Evolutionary conservation across 2,888 invertebrate genomes (phyloP), one percentile per base, ranked within the genome.

Genomic region (Oithona nana): DNA sequence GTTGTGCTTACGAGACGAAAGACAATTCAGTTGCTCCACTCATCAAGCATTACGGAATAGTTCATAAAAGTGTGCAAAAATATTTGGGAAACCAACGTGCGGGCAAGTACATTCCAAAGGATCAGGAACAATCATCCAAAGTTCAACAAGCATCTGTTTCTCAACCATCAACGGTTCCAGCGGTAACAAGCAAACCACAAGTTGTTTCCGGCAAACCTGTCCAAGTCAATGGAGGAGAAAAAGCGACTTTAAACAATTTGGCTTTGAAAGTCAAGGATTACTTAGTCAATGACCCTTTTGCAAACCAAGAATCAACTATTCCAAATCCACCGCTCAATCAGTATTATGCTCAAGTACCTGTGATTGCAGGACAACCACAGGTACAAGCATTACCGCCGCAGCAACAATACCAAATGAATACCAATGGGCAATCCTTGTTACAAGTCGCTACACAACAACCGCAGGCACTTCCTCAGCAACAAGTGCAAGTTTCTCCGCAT

Each of bases 231-330:
- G 8, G 20, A 6, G 22, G 22, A 24, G 29, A 20, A 22, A 22
- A 24, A 3, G n/a, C 22, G 50, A 59, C 49, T 26, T 16, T 26
- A 26, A 50, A 49, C 20, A 48, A 26, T 28, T 22, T 30, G n/a
- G 54, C 54, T 24, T 54, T 59, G 26, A 59, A 39, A 16, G 54
- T 61, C 28, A 62, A 62, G 26, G 56, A 56, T 28, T 56, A 55
- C 13, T 54, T 54, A 22, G 56, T 55, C 39, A 56, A 62, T 16
- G 11, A 57, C 20, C 29, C n/a, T 16, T 62, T 62, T 54, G n/a
- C 62, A 11, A 28, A 55, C 6, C 55, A 62, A 26, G 62, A 62
- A 4, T n/a, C n/a, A n/a, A n/a, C n/a, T n/a, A n/a, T n/a, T n/a
- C n/a, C n/a, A n/a, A n/a, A n/a, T n/a, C n/a, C n/a, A n/a, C n/a